These are phyloP conservation scores for Watsonalla cultraria DNA, from an alignment of 2,888 invertebrate species.

Conservation along the genomic window DNA sequence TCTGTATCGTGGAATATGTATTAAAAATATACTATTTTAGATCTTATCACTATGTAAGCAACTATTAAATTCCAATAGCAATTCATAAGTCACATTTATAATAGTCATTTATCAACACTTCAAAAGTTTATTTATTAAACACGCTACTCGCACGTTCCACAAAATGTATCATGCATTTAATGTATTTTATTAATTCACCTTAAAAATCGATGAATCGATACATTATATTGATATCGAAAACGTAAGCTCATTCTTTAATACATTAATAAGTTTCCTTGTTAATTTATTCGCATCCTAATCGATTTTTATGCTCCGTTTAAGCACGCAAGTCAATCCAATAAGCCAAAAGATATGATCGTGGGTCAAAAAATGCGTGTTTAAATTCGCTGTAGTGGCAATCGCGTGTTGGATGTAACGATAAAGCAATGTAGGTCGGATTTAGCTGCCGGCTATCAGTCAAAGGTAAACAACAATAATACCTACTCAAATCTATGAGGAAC, in stretches of 20 bases:
- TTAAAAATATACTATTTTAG: too few species aligned
- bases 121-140: constrained; percentile 8
- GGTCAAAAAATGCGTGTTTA: constrained; percentile 18
- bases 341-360: constrained; percentile 16
- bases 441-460: constrained; percentile 54
- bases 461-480: constrained; percentile 61
- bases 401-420: constrained; percentile 52
- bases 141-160: too few species aligned
- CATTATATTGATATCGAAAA: neutral
- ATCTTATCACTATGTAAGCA: constrained; percentile 5
- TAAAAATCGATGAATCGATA: neutral
- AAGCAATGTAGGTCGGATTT: constrained; percentile 49
- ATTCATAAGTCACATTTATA: constrained; percentile 17
- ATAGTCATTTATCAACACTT: constrained; percentile 15
- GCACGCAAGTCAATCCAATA: constrained; percentile 6
- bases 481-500: constrained; percentile 39
- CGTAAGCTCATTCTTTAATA: neutral
- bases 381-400: constrained; percentile 23
- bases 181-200: neutral
- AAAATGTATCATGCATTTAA: neutral
- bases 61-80: constrained; percentile 17
- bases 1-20: neutral
- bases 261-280: neutral
- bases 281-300: neutral
- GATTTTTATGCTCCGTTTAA: neutral